A percentile compares a stretch with the other conserved stretches of the same genome.
Conservation (phyloP, 2,113 vertebrate species). For the Motacilla tschutschensis region DNA sequence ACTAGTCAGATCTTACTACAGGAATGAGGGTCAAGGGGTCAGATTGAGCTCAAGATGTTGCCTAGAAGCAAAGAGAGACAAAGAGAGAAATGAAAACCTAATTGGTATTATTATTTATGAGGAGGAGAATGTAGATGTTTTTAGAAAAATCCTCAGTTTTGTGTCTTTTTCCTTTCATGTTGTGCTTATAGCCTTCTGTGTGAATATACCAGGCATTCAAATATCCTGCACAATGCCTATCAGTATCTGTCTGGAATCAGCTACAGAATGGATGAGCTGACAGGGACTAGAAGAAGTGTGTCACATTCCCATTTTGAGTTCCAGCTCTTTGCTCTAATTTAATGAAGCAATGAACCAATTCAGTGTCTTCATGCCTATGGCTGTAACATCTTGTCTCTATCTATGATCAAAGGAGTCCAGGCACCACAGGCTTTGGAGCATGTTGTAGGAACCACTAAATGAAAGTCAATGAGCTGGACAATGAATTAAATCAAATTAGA, state of each 20-base stretch:
- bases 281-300: neutral
- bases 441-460: neutral
- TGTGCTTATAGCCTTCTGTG: neutral
- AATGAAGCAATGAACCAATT: neutral
- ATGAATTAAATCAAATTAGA: neutral
- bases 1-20: neutral
- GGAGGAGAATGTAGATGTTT: neutral
- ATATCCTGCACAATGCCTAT: neutral
- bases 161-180: neutral
- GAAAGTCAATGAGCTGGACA: neutral
- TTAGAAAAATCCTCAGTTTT: accelerated
- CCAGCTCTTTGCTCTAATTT: neutral
- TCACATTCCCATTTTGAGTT: neutral
- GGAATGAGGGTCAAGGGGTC: neutral
- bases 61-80: neutral
- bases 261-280: neutral
- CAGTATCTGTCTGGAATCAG: neutral
- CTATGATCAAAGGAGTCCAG: neutral
- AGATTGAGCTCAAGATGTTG: neutral
- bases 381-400: neutral
- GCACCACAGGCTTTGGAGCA: neutral
- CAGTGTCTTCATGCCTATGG: neutral
- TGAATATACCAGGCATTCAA: neutral
- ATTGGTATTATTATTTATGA: neutral
- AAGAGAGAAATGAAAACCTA: neutral